Conservation (phyloP, 2,113 vertebrate species). For the Corythaeola cristata region DNA sequence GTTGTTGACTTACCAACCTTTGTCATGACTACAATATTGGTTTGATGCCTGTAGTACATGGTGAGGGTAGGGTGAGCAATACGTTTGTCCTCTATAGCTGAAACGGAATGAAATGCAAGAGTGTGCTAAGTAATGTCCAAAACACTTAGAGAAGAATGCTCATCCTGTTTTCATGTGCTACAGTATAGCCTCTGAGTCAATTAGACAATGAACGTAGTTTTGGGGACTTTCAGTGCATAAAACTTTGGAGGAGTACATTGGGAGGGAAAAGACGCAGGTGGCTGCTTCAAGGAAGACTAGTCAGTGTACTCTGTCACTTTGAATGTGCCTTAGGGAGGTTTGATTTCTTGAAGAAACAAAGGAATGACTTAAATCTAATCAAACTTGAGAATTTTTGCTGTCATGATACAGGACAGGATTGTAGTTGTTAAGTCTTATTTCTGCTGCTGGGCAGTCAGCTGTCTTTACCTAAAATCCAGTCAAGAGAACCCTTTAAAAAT, state of each 20-base stretch:
- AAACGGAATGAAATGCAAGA: background rate
- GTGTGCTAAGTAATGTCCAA: background rate
- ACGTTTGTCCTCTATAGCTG: background rate
- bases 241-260: background rate
- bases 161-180: background rate
- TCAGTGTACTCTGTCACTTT: background rate
- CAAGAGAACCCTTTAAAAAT: slow-evolving; percentile 24
- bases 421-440: slow-evolving; percentile 27
- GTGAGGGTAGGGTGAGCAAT: background rate
- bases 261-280: background rate
- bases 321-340: background rate
- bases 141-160: background rate
- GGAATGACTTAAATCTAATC: slow-evolving; percentile 25
- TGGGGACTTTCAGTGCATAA: background rate
- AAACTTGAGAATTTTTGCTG: slow-evolving; percentile 41
- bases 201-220: background rate
- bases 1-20: background rate
- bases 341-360: slow-evolving; percentile 42
- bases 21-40: background rate
- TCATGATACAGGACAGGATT: slow-evolving; percentile 5
- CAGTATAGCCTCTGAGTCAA: background rate
- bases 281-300: background rate
- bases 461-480: slow-evolving; percentile 10
- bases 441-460: slow-evolving; percentile 22
- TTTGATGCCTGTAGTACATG: background rate